Evolutionary conservation across 2,888 invertebrate species (phyloP), one percentile per base, ranked within the genome.

Genomic region (Protophormia terraenovae): DNA sequence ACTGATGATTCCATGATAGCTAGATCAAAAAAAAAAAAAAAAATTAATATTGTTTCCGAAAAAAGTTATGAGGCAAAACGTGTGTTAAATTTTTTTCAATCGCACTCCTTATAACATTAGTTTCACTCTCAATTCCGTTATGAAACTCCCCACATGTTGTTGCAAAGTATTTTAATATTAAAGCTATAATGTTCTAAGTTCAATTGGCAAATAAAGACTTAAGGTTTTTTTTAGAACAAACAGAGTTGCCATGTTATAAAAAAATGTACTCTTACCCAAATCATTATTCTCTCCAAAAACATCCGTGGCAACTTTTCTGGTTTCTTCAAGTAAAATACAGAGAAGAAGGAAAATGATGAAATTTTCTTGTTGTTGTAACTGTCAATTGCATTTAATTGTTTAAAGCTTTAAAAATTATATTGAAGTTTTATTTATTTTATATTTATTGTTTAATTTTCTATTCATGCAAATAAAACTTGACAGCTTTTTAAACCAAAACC

Each of bases 391-490:
- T 62, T 41, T 67, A 84, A 67, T 71, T 80, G 66, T 41, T 32
- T 14, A 3, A 41, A 62, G 24, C 24, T 24, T 14, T 47, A 7
- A 38, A 62, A 55, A 38, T 64, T 10, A 47, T 53, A 55, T 50
- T 24, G 19, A 53, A 14, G n/a, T 45, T 45, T 64, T 22, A 19
- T n/a, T 66, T 45, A 22, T 66, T 27, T 47, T n/a, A 8, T 3
- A 10, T 35, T 35, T 50, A 27, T 66, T 58, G 5, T 14, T 73
- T 35, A 45, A 35, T 47, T 73, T 64, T 66, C 41, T n/a, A 16
- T 50, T 80, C 24, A 82, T 82, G 82, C 41, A 81, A 84, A 84
- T 80, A 80, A 66, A 58, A 76, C 60, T 80, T 77, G 80, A 77
- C 80, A 77, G 69, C 77, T 58, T 69, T 29, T 41, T 32, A 75